These are phyloP conservation scores for Orchesellides sinensis DNA, from an alignment of 2,888 invertebrate genomes.

Conservation along the genomic window DNA sequence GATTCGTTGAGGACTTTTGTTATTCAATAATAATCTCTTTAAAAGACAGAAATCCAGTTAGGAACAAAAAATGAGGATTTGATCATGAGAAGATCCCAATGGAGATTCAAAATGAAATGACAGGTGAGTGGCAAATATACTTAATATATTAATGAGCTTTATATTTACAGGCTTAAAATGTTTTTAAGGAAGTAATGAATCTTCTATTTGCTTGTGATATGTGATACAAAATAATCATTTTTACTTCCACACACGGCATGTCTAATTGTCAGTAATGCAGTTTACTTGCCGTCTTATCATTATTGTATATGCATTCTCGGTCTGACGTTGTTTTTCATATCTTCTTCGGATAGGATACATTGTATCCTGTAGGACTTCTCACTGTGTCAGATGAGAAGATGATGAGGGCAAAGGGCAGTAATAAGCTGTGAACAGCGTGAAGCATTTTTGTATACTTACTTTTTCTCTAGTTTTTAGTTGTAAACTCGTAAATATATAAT, in stretches of 20 bases:
- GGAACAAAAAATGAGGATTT: constrained; percentile 10
- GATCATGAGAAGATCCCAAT: constrained; percentile 1
- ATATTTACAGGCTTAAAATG: background rate
- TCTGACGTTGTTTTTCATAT: no score
- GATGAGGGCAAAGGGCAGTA: constrained; percentile 46
- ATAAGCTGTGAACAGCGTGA: constrained; percentile 47
- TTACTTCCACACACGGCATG: background rate
- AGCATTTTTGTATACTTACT: constrained; percentile 23
- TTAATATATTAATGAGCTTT: constrained; percentile 35
- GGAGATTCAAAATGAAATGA: constrained; percentile 27
- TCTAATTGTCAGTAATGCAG: constrained; percentile 13
- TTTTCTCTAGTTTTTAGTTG: background rate
- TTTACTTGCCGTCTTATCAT: background rate
- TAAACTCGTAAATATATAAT: no score
- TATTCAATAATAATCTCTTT: no score
- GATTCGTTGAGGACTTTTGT: no score
- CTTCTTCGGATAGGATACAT: no score
- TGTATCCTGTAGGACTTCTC: constrained; percentile 2
- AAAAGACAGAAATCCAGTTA: background rate
- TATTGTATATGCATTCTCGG: background rate
- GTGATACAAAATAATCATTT: background rate
- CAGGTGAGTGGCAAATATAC: constrained; percentile 53
- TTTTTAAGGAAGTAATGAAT: constrained; percentile 12
- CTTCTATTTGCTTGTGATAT: background rate
- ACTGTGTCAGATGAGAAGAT: constrained; percentile 24